phyloP scores from a whole-genome alignment of 1,140 invertebrate genomes.

The Camponotus pennsylvanicus region DNA sequence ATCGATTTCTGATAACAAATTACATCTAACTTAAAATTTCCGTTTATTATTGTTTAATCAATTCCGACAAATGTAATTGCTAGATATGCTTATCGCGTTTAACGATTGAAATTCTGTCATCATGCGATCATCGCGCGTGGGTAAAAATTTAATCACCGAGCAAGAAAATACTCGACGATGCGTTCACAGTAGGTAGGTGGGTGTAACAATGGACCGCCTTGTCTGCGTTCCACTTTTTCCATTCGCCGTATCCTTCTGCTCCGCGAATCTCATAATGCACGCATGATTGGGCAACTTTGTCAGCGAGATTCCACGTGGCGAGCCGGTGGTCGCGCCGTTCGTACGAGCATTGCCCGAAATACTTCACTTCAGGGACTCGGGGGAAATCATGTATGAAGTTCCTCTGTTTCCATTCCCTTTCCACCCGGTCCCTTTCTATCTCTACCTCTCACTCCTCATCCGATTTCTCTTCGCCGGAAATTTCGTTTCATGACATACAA shows the following conservation, averaged over 20 bases:
- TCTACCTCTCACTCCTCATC: slow-evolving; percentile 50
- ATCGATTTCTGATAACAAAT: background rate
- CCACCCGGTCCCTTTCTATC: slow-evolving; percentile 68
- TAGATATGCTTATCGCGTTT: slow-evolving; percentile 12
- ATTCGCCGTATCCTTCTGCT: slow-evolving; percentile 55
- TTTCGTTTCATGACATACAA: slow-evolving; percentile 72
- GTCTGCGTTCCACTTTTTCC: slow-evolving; percentile 53
- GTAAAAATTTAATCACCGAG: background rate
- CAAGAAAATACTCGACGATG: slow-evolving; percentile 15
- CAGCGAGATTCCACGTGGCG: slow-evolving; percentile 73
- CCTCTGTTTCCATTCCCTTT: slow-evolving; percentile 71
- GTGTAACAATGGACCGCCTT: slow-evolving; percentile 22
- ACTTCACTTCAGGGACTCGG: slow-evolving; percentile 79
- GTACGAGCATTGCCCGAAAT: slow-evolving; percentile 78
- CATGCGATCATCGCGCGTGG: background rate
- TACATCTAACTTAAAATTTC: slow-evolving; percentile 48
- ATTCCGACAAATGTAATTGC: slow-evolving; percentile 17
- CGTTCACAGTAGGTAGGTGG: background rate
- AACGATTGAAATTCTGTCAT: slow-evolving; percentile 15
- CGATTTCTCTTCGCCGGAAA: slow-evolving; percentile 73
- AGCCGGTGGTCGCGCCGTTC: slow-evolving; percentile 64
- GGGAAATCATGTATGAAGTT: slow-evolving; percentile 82
- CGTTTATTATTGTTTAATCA: slow-evolving; percentile 31
- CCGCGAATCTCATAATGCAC: slow-evolving; percentile 77
- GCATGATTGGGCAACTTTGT: slow-evolving; percentile 78